Conservation (phyloP, 2,888 invertebrate genomes). For the Volucella inanis region DNA sequence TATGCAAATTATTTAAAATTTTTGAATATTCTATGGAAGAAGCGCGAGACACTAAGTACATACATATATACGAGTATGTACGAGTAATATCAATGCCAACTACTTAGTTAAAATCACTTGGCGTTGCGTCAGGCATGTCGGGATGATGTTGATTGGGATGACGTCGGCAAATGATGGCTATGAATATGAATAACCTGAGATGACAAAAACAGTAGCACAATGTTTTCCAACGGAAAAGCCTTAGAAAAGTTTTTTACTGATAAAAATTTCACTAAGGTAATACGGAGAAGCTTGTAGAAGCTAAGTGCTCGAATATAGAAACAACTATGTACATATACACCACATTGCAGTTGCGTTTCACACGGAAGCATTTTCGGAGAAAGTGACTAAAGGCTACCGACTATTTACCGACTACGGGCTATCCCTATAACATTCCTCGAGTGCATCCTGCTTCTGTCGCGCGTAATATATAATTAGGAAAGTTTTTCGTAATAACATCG, state of each 20-base stretch:
- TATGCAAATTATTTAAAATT: constrained; percentile 70
- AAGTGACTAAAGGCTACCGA: constrained; percentile 22
- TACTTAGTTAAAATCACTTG: constrained; percentile 58
- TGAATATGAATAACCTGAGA: constrained; percentile 25
- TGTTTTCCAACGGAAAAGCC: neutral
- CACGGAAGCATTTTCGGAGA: constrained; percentile 48
- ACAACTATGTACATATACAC: neutral
- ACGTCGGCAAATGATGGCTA: neutral
- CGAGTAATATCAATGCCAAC: neutral
- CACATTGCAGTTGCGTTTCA: constrained; percentile 28
- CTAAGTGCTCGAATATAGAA: neutral
- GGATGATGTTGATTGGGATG: constrained; percentile 17
- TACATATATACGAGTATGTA: neutral
- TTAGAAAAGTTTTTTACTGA: constrained; percentile 42
- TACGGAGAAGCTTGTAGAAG: constrained; percentile 10
- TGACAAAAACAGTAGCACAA: constrained; percentile 9
- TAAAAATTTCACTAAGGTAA: constrained; percentile 64
- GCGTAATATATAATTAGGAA: constrained; percentile 70
- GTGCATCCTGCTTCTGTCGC: constrained; percentile 63
- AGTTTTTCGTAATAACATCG: constrained; percentile 72
- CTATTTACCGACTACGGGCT: too few relatives aligned
- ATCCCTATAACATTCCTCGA: constrained; percentile 6
- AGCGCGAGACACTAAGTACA: constrained; percentile 4
- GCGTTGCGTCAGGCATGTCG: constrained; percentile 8
- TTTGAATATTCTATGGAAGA: constrained; percentile 30